Conservation (phyloP, 2,888 invertebrate species). For the Andrena haemorrhoa region DNA sequence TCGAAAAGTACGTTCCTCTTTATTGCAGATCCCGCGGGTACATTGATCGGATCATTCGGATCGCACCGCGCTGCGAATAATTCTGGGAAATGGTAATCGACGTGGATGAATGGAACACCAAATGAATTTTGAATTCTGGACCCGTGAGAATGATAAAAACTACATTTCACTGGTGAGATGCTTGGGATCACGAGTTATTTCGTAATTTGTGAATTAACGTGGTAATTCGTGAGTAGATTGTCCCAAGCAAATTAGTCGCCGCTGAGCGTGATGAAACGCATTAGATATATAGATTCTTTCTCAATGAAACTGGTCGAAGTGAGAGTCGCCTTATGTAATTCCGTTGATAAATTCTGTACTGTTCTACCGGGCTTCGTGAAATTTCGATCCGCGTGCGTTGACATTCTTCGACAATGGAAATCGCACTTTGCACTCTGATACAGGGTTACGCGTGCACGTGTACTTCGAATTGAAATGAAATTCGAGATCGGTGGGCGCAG, state of each 20-base stretch:
- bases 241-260: background rate
- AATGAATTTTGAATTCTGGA: background rate
- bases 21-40: background rate
- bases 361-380: background rate
- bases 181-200: background rate
- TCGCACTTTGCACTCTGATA: constrained; percentile 3
- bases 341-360: constrained; percentile 4
- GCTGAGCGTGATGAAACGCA: background rate
- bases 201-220: background rate
- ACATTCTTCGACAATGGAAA: background rate
- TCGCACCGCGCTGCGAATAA: background rate
- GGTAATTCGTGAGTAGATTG: background rate
- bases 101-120: background rate
- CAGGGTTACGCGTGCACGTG: background rate
- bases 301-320: background rate
- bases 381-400: too few relatives aligned
- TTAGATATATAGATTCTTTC: constrained; percentile 11
- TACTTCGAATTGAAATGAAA: background rate
- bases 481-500: background rate
- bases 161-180: background rate
- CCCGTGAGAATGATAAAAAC: background rate
- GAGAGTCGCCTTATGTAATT: constrained; percentile 24
- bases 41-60: background rate
- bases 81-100: constrained; percentile 2
- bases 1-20: background rate